Evolutionary conservation across 2,888 invertebrate genomes (phyloP).

Genomic region (Diaphora mendica): DNA sequence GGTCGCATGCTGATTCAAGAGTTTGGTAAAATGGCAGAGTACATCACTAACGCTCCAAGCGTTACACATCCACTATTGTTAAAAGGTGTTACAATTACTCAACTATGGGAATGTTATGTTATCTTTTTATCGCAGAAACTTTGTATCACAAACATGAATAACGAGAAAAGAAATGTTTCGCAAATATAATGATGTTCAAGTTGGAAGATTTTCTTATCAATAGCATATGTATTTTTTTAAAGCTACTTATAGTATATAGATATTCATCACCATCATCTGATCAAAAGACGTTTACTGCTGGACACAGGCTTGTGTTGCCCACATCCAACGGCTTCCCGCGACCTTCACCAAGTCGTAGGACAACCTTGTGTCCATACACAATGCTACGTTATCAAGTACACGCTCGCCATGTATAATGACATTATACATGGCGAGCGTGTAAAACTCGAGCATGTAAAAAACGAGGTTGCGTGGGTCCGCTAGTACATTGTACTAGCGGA

Average conservation of each 20-base stretch:
- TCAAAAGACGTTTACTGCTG: too few relatives aligned
- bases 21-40: slow-evolving; percentile 49
- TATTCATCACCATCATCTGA: too few relatives aligned
- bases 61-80: slow-evolving; percentile 30
- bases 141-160: background rate
- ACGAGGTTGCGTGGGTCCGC: too few relatives aligned
- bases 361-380: too few relatives aligned
- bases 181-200: background rate
- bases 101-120: background rate
- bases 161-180: background rate
- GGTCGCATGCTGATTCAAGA: slow-evolving; percentile 54
- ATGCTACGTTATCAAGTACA: too few relatives aligned
- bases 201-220: background rate
- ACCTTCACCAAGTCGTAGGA: too few relatives aligned
- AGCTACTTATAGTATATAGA: background rate
- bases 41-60: slow-evolving; percentile 45
- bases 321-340: too few relatives aligned
- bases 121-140: background rate
- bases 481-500: too few relatives aligned
- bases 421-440: too few relatives aligned
- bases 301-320: too few relatives aligned
- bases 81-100: slow-evolving; percentile 7
- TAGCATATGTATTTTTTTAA: background rate
- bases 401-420: background rate
- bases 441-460: too few relatives aligned